phyloP scores from a whole-genome alignment of 2,797 vertebrate species.

The Iguana delicatissima region DNA sequence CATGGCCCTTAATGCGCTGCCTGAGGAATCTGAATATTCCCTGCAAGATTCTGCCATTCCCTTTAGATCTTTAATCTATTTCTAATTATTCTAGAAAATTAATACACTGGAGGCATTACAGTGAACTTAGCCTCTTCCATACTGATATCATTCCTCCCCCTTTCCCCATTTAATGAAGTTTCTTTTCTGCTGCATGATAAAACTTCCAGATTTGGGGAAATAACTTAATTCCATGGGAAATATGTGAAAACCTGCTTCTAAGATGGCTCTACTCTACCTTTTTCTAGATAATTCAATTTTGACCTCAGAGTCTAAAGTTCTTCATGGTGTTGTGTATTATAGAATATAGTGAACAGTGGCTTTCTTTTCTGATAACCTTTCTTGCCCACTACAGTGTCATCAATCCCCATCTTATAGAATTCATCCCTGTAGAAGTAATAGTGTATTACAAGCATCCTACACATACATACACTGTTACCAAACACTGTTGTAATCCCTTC shows the following conservation, averaged over 20 bases:
- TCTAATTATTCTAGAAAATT: conserved; percentile 39
- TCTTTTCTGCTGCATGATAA: background rate
- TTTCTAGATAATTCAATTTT: background rate
- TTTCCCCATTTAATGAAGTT: background rate
- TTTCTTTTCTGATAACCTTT: background rate
- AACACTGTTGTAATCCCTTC: too few relatives aligned
- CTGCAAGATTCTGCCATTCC: background rate
- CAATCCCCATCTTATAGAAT: background rate
- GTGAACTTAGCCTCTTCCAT: background rate
- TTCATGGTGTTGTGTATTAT: background rate
- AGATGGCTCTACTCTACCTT: background rate
- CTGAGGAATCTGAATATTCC: accelerated
- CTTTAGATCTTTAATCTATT: conserved; percentile 44
- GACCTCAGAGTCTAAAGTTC: background rate
- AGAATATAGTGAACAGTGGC: background rate
- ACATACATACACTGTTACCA: too few relatives aligned
- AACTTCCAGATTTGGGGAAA: background rate
- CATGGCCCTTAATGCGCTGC: background rate
- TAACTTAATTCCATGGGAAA: background rate
- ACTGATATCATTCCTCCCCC: background rate
- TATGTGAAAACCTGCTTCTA: background rate
- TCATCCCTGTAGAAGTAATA: background rate
- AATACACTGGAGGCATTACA: background rate
- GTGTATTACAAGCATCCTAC: background rate
- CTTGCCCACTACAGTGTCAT: background rate